Percentiles rank a stretch among this genome's conserved stretches.
Evolutionary conservation across 2,113 vertebrate species (phyloP).

Genomic region (Pteruthius melanotis): DNA sequence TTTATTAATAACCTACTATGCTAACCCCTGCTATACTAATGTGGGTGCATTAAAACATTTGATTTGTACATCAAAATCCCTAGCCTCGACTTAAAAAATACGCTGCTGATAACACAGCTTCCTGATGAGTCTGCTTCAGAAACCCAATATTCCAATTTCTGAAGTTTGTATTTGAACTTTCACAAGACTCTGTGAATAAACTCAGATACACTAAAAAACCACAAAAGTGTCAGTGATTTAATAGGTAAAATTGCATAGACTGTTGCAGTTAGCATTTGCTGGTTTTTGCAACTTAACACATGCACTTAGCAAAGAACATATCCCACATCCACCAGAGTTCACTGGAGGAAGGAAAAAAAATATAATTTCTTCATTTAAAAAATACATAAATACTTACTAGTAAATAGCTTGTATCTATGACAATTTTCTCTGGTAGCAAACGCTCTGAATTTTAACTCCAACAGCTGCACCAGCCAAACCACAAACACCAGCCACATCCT

Average conservation of each 20-base stretch:
- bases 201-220: background rate
- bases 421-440: background rate
- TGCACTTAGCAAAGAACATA: background rate
- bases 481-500: background rate
- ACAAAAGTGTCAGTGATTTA: background rate
- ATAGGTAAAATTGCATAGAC: background rate
- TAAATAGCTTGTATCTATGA: background rate
- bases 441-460: background rate
- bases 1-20: background rate
- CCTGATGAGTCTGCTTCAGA: background rate
- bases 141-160: accelerated
- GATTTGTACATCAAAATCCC: background rate
- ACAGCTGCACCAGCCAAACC: too few species aligned
- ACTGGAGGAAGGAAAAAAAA: background rate
- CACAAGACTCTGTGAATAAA: background rate
- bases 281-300: background rate
- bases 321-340: background rate
- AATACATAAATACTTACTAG: background rate
- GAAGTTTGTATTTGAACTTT: background rate
- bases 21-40: background rate
- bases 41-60: background rate
- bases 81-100: background rate
- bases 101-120: background rate
- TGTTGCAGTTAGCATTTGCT: background rate
- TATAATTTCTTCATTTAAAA: background rate